Conservation (phyloP, 2,113 vertebrate genomes). For the Syngnathus floridae region DNA sequence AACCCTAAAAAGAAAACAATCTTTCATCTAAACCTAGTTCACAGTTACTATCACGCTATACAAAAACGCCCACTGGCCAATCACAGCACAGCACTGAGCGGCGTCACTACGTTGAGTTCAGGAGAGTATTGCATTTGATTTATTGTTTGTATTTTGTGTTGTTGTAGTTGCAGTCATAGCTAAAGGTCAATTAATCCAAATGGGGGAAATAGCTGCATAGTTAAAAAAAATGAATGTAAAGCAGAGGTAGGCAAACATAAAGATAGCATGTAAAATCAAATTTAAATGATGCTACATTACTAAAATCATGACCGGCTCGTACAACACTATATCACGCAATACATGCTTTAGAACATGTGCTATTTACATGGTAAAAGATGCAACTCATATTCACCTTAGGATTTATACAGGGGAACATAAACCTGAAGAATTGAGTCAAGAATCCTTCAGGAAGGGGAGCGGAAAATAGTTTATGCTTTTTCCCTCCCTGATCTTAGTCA, state of each 20-base stretch:
- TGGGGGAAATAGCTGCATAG: neutral
- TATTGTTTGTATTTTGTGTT: neutral
- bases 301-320: conserved; percentile 28
- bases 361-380: conserved; percentile 15
- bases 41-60: conserved; percentile 44
- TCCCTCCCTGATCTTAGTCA: conserved; percentile 5
- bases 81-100: neutral
- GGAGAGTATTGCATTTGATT: conserved; percentile 3
- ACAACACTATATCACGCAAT: conserved; percentile 54
- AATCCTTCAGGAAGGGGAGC: conserved; percentile 15
- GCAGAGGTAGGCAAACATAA: neutral
- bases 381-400: conserved; percentile 19
- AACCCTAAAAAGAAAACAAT: conserved; percentile 12
- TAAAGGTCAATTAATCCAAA: neutral
- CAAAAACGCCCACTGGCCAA: conserved; percentile 19
- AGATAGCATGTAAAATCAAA: conserved; percentile 6
- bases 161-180: neutral
- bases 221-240: neutral
- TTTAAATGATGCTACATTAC: conserved; percentile 20
- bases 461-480: conserved; percentile 8
- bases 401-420: neutral
- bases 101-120: neutral
- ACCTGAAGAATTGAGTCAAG: conserved; percentile 4
- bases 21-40: conserved; percentile 40
- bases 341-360: conserved; percentile 43